phyloP scores from a whole-genome alignment of 1,140 invertebrate genomes.

The Periplaneta americana region DNA sequence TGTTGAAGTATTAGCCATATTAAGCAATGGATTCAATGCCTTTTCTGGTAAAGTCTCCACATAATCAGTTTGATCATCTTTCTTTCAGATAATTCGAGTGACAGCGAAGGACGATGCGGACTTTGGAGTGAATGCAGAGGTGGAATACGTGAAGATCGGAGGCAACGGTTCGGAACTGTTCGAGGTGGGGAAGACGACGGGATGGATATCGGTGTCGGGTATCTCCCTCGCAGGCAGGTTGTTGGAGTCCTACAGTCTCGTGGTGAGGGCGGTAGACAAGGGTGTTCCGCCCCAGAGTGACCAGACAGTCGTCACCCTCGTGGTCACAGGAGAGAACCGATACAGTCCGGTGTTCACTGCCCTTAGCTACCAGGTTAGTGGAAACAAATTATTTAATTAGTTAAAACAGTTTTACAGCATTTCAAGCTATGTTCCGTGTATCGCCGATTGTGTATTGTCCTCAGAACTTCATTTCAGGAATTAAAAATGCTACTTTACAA shows the following conservation, averaged over 20 bases:
- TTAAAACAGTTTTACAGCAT: too few relatives aligned
- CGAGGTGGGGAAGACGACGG: conserved; percentile 63
- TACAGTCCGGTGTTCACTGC: conserved; percentile 77
- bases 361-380: conserved; percentile 62
- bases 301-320: conserved; percentile 63
- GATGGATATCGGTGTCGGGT: conserved; percentile 71
- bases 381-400: too few relatives aligned
- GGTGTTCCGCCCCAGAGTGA: conserved; percentile 80
- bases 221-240: conserved; percentile 48
- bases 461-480: too few relatives aligned
- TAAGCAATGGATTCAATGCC: too few relatives aligned
- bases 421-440: too few relatives aligned
- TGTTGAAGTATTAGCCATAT: too few relatives aligned
- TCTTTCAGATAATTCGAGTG: conserved; percentile 53
- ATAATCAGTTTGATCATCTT: too few relatives aligned
- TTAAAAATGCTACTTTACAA: too few relatives aligned
- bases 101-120: conserved; percentile 71
- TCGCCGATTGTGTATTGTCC: too few relatives aligned
- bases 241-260: conserved; percentile 52
- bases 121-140: conserved; percentile 80
- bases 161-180: conserved; percentile 80
- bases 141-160: conserved; percentile 69
- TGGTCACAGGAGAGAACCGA: conserved; percentile 81
- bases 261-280: conserved; percentile 70
- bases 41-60: too few relatives aligned